A percentile compares a stretch with the other conserved stretches of the same genome.
phyloP scores from a whole-genome alignment of 2,888 invertebrate species.

The Tipula helvola region DNA sequence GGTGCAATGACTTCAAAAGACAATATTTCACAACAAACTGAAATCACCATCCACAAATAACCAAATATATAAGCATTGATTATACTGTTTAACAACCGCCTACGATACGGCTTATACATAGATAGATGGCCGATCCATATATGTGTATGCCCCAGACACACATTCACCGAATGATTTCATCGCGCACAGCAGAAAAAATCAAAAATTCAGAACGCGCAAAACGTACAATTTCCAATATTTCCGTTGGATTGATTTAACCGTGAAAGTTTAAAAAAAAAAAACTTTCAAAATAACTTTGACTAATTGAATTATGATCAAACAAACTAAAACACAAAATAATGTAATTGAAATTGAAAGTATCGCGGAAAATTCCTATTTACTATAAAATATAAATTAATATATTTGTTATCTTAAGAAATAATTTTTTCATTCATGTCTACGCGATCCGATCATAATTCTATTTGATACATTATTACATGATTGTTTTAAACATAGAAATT shows the following conservation, averaged over 20 bases:
- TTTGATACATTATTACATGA: background rate
- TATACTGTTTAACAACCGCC: background rate
- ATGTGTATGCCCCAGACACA: background rate
- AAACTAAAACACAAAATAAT: background rate
- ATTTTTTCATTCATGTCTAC: background rate
- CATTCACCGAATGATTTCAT: background rate
- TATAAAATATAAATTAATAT: background rate
- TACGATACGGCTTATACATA: background rate
- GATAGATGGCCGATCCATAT: background rate
- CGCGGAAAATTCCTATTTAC: background rate
- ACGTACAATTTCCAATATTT: background rate
- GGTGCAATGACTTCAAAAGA: background rate
- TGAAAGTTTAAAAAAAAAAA: background rate
- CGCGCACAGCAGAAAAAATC: background rate
- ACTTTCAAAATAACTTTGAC: conserved; percentile 4
- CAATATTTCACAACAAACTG: background rate
- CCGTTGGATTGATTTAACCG: background rate
- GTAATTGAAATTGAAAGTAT: background rate
- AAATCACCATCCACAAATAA: background rate
- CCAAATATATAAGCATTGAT: background rate
- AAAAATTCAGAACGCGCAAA: background rate
- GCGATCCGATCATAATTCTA: background rate
- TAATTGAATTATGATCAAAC: background rate
- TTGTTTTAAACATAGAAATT: background rate
- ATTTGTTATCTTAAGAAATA: background rate